Evolutionary conservation across 2,797 vertebrate genomes (phyloP), one percentile per base, ranked within the genome.

Genomic region (Rousettus madagascariensis): DNA sequence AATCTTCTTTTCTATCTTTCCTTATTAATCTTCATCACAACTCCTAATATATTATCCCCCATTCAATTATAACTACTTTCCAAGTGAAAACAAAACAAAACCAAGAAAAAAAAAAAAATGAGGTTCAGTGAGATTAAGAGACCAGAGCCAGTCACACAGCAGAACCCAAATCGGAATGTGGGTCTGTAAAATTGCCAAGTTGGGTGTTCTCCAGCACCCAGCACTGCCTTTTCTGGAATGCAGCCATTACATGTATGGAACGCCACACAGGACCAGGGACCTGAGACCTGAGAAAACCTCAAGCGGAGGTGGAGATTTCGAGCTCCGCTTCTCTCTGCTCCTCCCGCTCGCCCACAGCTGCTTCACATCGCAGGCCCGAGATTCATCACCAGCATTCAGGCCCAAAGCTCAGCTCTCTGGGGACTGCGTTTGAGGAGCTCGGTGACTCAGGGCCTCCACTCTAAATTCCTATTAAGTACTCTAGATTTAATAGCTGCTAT

Each of bases 401-500:
- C 90, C 72, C 88, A 4, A 61, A 93, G 96, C 83, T 97, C 96
- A 98, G 97, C 95, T 96, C 97, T 95, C 97, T 85, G 83, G 94
- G 96, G 97, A 95, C 85, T 69, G 65, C 4, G 9, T 8, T 65
- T 66, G 61, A 97, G 92, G 94, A 74, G 71, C 68, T 95, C 11
- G 3, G 89, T 85, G 85, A 92, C 85, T 97, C 95, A 28, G 53
- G 84, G 90, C 28, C 90, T 90, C 5, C n/a, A 93, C 96, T 65
- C 97, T 95, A 97, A 98, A 97, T 97, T 96, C 97, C 96, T 96
- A 63, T 97, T 96, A 97, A 6, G 1, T 89, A 95, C 92, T 97
- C 95, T 94, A 96, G 95, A 97, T 98, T 97, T 98, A 98, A 98
- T 97, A 97, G 97, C 92, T 97, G 95, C 97, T 98, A 98, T 98